A percentile compares a stretch with the other conserved stretches of the same genome.
These are phyloP conservation scores for Melanotus villosus DNA, from an alignment of 2,888 invertebrate species.

Conservation along the genomic window DNA sequence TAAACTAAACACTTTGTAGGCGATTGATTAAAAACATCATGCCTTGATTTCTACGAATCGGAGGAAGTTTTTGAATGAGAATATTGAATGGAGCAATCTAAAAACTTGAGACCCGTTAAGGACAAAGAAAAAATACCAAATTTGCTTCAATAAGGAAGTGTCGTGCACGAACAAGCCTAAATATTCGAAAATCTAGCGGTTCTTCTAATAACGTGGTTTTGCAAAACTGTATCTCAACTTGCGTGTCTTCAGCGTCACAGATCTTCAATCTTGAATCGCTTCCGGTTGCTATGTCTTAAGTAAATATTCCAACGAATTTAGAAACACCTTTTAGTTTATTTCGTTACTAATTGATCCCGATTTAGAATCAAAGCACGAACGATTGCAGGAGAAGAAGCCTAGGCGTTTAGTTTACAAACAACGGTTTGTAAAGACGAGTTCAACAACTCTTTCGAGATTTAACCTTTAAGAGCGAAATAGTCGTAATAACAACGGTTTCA, in stretches of 20 bases:
- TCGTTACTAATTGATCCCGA: background rate
- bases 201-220: background rate
- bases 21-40: background rate
- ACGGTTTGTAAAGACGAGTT: background rate
- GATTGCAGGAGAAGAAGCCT: background rate
- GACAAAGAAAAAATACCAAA: background rate
- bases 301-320: background rate
- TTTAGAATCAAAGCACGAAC: slow-evolving; percentile 1
- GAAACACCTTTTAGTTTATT: background rate
- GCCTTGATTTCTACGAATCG: background rate
- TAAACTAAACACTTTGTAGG: background rate
- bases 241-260: background rate
- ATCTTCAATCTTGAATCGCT: background rate
- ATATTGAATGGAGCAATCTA: too few relatives aligned
- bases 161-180: slow-evolving; percentile 13
- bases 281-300: slow-evolving; percentile 7
- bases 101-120: background rate
- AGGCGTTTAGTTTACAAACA: background rate
- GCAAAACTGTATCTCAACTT: background rate
- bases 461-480: background rate
- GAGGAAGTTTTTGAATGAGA: background rate
- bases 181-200: slow-evolving; percentile 9
- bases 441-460: background rate
- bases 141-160: slow-evolving; percentile 15
- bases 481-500: background rate